Percentiles rank a stretch among this genome's conserved stretches.
Evolutionary conservation across 2,797 vertebrate species (phyloP).

Genomic region (Xenops minutus): DNA sequence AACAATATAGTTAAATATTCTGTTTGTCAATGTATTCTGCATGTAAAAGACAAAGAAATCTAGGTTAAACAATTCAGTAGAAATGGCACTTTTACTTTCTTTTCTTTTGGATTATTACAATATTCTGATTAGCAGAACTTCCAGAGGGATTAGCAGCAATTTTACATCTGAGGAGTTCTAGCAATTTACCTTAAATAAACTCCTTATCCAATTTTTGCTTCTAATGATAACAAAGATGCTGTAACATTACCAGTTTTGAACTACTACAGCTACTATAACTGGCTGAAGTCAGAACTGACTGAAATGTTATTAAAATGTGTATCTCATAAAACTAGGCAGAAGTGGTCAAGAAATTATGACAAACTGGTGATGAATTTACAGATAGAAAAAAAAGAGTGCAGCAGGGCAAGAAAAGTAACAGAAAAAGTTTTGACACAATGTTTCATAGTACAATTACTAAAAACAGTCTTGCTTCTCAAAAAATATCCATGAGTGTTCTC

Average conservation of each 20-base stretch:
- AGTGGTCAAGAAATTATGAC: neutral
- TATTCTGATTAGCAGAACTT: neutral
- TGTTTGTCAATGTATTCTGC: neutral
- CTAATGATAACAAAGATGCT: neutral
- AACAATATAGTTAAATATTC: neutral
- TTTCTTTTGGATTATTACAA: neutral
- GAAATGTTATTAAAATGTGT: neutral
- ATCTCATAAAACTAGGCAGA: neutral
- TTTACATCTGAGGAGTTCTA: neutral
- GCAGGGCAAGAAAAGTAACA: neutral
- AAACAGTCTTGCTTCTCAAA: neutral
- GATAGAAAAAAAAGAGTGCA: neutral
- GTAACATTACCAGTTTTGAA: neutral
- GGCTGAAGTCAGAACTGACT: neutral
- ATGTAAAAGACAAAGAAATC: neutral
- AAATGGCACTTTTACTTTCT: neutral
- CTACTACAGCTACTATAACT: neutral
- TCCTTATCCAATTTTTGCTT: neutral
- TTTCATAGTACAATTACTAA: neutral
- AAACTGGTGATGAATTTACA: neutral
- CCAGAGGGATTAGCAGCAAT: neutral
- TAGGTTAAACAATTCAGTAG: neutral
- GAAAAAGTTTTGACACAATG: neutral
- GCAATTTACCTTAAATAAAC: neutral
- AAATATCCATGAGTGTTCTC: neutral